A percentile compares a stretch with the other conserved stretches of the same genome.
These are phyloP conservation scores for Mimas tiliae DNA, from an alignment of 2,888 invertebrate genomes.

Conservation along the genomic window DNA sequence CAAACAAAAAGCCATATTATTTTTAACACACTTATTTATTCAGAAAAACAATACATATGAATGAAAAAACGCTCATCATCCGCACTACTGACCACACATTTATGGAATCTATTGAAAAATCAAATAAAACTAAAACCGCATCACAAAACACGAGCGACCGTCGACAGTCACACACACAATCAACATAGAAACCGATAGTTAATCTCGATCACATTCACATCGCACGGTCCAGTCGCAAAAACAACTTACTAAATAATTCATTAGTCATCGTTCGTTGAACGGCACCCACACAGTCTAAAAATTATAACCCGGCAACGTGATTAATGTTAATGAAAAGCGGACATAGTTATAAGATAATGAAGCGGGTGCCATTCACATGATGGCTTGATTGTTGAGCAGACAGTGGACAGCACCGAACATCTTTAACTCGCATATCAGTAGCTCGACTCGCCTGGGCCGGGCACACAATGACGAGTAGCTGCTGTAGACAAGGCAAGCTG, in stretches of 20 bases:
- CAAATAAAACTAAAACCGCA: background rate
- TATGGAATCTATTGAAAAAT: background rate
- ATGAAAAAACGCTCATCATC: no score
- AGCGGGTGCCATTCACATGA: no score
- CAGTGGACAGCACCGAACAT: no score
- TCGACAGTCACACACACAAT: conserved; percentile 1
- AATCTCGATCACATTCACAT: conserved; percentile 11
- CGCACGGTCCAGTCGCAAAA: conserved; percentile 4
- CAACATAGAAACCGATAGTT: conserved; percentile 24
- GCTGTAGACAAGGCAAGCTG: no score
- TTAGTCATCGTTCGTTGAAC: conserved; percentile 15
- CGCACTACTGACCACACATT: background rate
- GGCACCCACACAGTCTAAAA: background rate
- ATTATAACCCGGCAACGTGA: background rate
- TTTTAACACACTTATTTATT: no score
- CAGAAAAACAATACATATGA: background rate
- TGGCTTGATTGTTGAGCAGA: no score
- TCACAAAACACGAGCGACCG: background rate
- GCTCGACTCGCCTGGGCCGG: no score
- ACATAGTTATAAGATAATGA: no score
- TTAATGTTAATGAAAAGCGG: background rate
- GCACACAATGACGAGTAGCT: no score
- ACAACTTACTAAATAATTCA: conserved; percentile 18
- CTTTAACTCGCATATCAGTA: no score
- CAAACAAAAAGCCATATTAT: no score